A percentile compares a stretch with the other conserved stretches of the same genome.
Evolutionary conservation across 2,113 vertebrate genomes (phyloP).

Genomic region (Megaceryle torquata): DNA sequence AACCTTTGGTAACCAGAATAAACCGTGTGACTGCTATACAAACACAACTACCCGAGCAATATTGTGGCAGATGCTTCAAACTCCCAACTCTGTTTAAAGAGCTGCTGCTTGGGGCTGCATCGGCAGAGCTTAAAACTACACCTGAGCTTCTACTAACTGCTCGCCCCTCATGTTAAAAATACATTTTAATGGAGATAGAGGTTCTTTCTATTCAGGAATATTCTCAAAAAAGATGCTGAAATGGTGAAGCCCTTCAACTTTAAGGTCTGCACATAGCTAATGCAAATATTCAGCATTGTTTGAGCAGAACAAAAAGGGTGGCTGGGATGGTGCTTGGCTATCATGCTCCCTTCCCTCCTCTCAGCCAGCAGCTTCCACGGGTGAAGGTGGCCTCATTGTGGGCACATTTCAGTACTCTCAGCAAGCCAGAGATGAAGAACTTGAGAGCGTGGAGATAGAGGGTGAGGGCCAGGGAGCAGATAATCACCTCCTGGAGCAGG

Average conservation of each 20-base stretch:
- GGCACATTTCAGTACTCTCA: not conserved
- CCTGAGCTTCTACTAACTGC: not conserved
- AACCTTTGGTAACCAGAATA: not conserved
- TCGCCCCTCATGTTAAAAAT: not conserved
- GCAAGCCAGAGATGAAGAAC: not conserved
- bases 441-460: not conserved
- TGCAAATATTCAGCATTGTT: not conserved
- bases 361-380: not conserved
- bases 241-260: not conserved
- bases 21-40: not conserved
- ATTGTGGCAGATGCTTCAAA: not conserved
- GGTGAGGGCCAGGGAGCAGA: not conserved
- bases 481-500: not conserved
- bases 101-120: not conserved
- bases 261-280: not conserved
- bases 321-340: not conserved
- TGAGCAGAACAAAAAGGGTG: not conserved
- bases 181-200: not conserved
- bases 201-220: not conserved
- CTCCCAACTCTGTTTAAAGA: not conserved
- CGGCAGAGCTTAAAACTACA: not conserved
- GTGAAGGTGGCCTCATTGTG: not conserved
- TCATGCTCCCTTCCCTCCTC: not conserved
- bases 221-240: rapidly evolving
- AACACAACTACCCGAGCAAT: not conserved